phyloP scores from a whole-genome alignment of 2,888 invertebrate species.

The Pteria penguin region DNA sequence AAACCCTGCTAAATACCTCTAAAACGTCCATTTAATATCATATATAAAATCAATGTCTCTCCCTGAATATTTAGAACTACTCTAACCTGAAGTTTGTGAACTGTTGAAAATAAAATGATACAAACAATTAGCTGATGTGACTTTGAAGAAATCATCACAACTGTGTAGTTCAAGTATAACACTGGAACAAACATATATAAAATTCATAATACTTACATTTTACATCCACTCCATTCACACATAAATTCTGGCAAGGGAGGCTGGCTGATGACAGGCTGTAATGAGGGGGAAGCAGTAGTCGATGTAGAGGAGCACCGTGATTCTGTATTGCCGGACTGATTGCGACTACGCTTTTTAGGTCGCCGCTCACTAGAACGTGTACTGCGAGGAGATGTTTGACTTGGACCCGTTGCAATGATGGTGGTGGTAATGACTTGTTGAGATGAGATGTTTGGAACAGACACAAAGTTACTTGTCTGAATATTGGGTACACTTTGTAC shows the following conservation, averaged over 20 bases:
- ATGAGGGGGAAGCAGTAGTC: slow-evolving; percentile 43
- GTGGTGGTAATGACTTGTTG: slow-evolving; percentile 17
- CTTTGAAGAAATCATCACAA: too few relatives aligned
- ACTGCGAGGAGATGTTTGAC: slow-evolving; percentile 18
- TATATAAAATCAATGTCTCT: too few relatives aligned
- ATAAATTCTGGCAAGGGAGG: slow-evolving; percentile 81
- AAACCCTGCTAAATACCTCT: too few relatives aligned
- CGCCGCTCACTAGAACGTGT: slow-evolving; percentile 33
- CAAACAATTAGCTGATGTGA: too few relatives aligned
- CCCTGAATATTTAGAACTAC: too few relatives aligned
- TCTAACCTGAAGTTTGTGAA: too few relatives aligned
- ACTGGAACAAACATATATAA: too few relatives aligned
- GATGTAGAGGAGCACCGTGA: slow-evolving; percentile 50
- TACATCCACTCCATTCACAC: slow-evolving; percentile 97
- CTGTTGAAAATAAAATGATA: too few relatives aligned
- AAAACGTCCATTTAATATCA: too few relatives aligned
- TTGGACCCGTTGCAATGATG: slow-evolving; percentile 5
- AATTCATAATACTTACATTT: slow-evolving; percentile 82
- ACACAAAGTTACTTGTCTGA: slow-evolving; percentile 9
- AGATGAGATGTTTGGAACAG: slow-evolving; percentile 17
- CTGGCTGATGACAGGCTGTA: slow-evolving; percentile 55
- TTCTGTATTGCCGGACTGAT: slow-evolving; percentile 57
- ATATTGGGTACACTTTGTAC: slow-evolving; percentile 19
- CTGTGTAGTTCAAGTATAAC: too few relatives aligned
- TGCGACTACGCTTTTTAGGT: slow-evolving; percentile 63